These are phyloP conservation scores for Euura lappo DNA, from an alignment of 1,140 invertebrate species.

Conservation along the genomic window DNA sequence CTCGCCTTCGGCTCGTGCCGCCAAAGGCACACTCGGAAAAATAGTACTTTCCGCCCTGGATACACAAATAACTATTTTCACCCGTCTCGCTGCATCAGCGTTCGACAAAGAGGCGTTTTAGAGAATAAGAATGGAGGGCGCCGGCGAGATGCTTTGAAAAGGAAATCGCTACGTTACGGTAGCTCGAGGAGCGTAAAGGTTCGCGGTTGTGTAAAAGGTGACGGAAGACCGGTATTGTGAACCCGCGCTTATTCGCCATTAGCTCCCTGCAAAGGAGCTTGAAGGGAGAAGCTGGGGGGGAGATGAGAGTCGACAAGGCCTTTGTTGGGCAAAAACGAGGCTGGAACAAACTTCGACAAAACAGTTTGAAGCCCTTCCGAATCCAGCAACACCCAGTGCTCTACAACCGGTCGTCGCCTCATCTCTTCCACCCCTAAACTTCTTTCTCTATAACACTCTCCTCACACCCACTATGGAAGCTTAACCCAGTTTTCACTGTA, in stretches of 20 bases:
- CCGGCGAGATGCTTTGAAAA: not conserved
- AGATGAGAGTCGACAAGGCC: not conserved
- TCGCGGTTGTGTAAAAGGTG: not conserved
- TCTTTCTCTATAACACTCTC: too few relatives aligned
- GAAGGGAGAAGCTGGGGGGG: not conserved
- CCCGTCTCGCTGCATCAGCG: too few relatives aligned
- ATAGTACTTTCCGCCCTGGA: too few relatives aligned
- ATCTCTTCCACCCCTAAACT: not conserved
- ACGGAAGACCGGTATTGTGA: not conserved
- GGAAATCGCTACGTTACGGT: not conserved
- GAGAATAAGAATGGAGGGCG: not conserved
- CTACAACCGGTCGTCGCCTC: not conserved
- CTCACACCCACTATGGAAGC: too few relatives aligned
- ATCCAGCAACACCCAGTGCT: too few relatives aligned
- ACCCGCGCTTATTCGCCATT: not conserved
- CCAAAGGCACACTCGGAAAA: too few relatives aligned
- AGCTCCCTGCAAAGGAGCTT: not conserved
- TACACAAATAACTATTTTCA: too few relatives aligned
- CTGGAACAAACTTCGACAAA: slow-evolving; percentile 2
- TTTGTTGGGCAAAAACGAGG: not conserved
- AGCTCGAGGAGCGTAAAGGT: not conserved
- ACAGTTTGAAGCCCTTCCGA: not conserved
- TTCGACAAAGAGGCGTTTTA: not conserved
- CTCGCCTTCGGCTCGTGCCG: too few relatives aligned
- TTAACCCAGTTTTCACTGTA: too few relatives aligned